phyloP scores from a whole-genome alignment of 2,113 vertebrate genomes.

The Aviceda subcristata region DNA sequence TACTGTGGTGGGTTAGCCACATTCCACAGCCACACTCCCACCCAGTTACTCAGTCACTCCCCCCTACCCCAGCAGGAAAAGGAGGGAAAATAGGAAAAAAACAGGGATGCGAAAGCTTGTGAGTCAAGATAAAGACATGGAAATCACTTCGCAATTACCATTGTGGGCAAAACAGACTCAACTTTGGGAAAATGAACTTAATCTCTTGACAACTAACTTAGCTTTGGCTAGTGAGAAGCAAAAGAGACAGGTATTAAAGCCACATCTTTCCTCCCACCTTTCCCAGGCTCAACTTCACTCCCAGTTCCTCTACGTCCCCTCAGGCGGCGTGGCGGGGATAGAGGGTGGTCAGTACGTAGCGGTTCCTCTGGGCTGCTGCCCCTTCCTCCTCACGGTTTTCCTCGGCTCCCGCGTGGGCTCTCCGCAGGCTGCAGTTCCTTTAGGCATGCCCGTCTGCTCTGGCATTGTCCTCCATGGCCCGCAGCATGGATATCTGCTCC shows the following conservation, averaged over 20 bases:
- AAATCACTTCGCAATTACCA: neutral
- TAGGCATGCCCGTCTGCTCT: neutral
- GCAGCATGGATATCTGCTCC: rapidly evolving
- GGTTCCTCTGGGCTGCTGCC: neutral
- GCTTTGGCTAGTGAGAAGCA: neutral
- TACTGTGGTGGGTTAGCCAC: neutral
- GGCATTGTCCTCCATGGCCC: neutral
- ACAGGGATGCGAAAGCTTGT: neutral
- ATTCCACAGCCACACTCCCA: neutral
- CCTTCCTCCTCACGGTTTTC: neutral
- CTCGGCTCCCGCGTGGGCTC: neutral
- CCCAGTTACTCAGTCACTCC: neutral
- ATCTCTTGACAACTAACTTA: neutral
- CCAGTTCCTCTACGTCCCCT: neutral
- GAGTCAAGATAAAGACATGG: neutral
- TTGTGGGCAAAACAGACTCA: neutral
- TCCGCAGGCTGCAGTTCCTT: neutral
- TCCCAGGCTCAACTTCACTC: neutral
- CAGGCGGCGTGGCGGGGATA: neutral
- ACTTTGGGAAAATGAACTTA: neutral
- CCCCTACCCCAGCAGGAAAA: neutral
- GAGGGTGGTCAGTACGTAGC: neutral
- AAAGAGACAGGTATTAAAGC: neutral
- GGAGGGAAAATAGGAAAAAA: neutral
- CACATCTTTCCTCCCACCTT: neutral